Evolutionary conservation across 2,113 vertebrate genomes (phyloP).

Genomic region (Siniperca knerii): DNA sequence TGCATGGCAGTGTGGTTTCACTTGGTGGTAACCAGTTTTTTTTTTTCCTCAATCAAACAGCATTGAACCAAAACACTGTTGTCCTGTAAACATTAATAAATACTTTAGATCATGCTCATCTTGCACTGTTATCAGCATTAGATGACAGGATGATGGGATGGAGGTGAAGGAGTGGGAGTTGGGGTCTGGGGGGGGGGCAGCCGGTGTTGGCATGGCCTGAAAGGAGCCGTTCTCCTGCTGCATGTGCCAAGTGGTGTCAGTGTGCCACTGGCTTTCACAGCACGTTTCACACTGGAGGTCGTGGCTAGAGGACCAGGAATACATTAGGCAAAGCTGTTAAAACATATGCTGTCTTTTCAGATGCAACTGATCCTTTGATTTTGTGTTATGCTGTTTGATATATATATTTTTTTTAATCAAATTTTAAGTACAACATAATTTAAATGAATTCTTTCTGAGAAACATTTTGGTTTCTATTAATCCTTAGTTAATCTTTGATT

Average conservation of each 20-base stretch:
- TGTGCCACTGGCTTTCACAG: conserved; percentile 67
- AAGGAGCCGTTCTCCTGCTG: conserved; percentile 65
- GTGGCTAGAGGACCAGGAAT: conserved; percentile 53
- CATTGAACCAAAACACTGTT: neutral
- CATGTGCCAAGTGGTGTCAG: conserved; percentile 78
- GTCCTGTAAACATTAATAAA: neutral
- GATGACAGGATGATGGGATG: neutral
- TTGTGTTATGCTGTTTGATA: conserved; percentile 14
- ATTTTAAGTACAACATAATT: conserved; percentile 1
- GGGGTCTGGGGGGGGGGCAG: conserved; percentile 42
- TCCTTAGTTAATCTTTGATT: neutral
- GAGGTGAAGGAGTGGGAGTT: conserved; percentile 10
- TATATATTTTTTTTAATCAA: neutral
- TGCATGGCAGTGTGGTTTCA: neutral
- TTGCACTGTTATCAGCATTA: neutral
- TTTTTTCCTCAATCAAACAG: neutral
- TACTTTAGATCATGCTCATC: neutral
- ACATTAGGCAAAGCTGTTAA: conserved; percentile 69
- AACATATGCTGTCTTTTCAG: conserved; percentile 65
- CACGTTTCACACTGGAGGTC: conserved; percentile 60
- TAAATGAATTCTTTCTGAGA: neutral
- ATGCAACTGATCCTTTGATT: conserved; percentile 42
- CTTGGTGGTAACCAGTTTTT: neutral
- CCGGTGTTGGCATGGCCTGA: conserved; percentile 71
- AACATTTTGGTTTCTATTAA: neutral